Conservation (phyloP, 2,888 invertebrate genomes). For the Erannis defoliaria region DNA sequence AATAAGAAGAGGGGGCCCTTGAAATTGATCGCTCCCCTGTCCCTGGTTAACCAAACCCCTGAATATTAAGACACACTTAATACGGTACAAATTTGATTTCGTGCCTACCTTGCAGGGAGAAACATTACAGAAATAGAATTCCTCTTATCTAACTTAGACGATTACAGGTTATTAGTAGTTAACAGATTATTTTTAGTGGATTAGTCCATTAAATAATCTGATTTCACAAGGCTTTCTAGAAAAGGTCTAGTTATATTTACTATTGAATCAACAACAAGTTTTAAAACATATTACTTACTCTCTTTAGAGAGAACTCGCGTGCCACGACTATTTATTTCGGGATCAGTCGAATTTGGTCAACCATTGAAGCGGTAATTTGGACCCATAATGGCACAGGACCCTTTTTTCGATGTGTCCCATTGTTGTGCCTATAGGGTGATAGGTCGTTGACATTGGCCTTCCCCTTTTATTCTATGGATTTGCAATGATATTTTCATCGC, state of each 20-base stretch:
- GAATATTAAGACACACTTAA: slow-evolving; percentile 70
- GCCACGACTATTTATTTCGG: slow-evolving; percentile 60
- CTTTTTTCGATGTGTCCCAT: slow-evolving; percentile 75
- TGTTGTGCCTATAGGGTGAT: slow-evolving; percentile 76
- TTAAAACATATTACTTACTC: too few relatives aligned
- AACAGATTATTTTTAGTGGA: too few relatives aligned
- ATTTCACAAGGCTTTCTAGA: too few relatives aligned
- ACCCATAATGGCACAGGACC: slow-evolving; percentile 76
- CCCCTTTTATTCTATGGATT: slow-evolving; percentile 74
- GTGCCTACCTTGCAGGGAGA: slow-evolving; percentile 43
- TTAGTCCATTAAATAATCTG: too few relatives aligned
- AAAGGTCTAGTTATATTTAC: too few relatives aligned
- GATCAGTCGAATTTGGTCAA: slow-evolving; percentile 68
- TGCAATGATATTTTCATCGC: slow-evolving; percentile 75
- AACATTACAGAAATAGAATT: neutral
- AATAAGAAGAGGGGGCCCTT: slow-evolving; percentile 80
- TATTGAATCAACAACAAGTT: slow-evolving; percentile 49
- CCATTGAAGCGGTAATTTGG: slow-evolving; percentile 77
- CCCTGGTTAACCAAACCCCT: slow-evolving; percentile 80
- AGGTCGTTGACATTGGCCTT: slow-evolving; percentile 84
- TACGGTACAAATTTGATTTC: slow-evolving; percentile 82
- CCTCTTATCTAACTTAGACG: too few relatives aligned
- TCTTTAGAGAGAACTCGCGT: slow-evolving; percentile 56
- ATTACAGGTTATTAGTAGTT: too few relatives aligned
- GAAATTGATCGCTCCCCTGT: slow-evolving; percentile 85